These are phyloP conservation scores for Leptinotarsa tumamoca DNA, from an alignment of 2,888 invertebrate species.

Conservation along the genomic window DNA sequence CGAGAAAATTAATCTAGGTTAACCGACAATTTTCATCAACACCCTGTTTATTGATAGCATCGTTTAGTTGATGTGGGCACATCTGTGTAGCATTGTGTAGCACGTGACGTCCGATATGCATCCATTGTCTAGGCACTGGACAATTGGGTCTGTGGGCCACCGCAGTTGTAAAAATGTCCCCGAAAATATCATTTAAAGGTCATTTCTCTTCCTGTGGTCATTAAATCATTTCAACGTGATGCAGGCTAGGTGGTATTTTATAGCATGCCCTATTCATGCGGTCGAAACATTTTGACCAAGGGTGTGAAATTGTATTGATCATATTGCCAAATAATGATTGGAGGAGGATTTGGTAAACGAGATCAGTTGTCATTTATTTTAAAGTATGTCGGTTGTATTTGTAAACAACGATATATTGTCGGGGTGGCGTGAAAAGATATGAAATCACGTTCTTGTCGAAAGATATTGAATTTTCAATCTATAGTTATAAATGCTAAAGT, in stretches of 20 bases:
- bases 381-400: neutral
- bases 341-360: neutral
- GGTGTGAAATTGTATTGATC: slow-evolving; percentile 17
- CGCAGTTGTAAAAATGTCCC: slow-evolving; percentile 50
- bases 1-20: neutral
- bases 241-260: slow-evolving; percentile 21
- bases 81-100: slow-evolving; percentile 45
- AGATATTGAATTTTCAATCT: too few species aligned
- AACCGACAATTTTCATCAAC: slow-evolving; percentile 10
- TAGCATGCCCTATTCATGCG: slow-evolving; percentile 17
- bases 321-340: slow-evolving; percentile 11
- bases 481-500: too few species aligned
- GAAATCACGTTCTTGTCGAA: too few species aligned
- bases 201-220: slow-evolving; percentile 24
- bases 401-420: neutral
- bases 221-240: slow-evolving; percentile 23
- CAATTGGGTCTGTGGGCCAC: slow-evolving; percentile 47
- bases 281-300: slow-evolving; percentile 20
- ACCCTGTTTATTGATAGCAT: slow-evolving; percentile 32
- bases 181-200: slow-evolving; percentile 49
- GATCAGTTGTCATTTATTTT: neutral
- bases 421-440: neutral
- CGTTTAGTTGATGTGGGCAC: slow-evolving; percentile 47
- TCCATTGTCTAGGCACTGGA: slow-evolving; percentile 32
- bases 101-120: slow-evolving; percentile 43